These are phyloP conservation scores for Oncorhynchus clarkii DNA, from an alignment of 2,113 vertebrate genomes.

Conservation along the genomic window DNA sequence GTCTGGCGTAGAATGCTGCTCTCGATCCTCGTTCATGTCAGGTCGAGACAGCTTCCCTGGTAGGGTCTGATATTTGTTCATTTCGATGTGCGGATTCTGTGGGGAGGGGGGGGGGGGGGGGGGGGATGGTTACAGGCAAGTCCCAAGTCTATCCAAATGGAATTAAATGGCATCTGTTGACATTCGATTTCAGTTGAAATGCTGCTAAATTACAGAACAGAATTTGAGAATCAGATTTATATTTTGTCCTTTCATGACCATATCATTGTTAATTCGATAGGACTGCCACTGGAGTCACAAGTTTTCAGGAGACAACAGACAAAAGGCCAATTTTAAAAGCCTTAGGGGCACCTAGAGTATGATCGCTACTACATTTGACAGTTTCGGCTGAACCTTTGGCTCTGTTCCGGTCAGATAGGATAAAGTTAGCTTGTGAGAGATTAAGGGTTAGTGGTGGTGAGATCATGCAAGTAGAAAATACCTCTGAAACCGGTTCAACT, in stretches of 20 bases:
- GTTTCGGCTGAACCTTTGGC: constrained; percentile 34
- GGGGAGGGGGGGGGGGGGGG: too few relatives aligned
- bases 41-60: constrained; percentile 81
- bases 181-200: background rate
- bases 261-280: constrained; percentile 26
- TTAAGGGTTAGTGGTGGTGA: constrained; percentile 30
- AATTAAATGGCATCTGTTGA: background rate
- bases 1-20: constrained; percentile 46
- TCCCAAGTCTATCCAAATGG: too few relatives aligned
- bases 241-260: constrained; percentile 13
- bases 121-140: background rate
- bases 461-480: constrained; percentile 60
- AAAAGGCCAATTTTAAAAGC: constrained; percentile 44
- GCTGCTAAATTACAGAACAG: background rate
- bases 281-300: constrained; percentile 3
- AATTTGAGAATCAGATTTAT: background rate
- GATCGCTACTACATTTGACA: constrained; percentile 49
- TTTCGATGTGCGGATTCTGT: constrained; percentile 71
- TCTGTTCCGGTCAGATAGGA: background rate
- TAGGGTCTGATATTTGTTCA: constrained; percentile 87
- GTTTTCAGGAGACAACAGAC: constrained; percentile 17
- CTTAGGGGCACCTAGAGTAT: constrained; percentile 41
- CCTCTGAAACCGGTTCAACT: constrained; percentile 76
- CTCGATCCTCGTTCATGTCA: constrained; percentile 73
- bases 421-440: background rate